Percentiles rank a stretch among this genome's conserved stretches.
Conservation (phyloP, 1,140 invertebrate genomes). For the Laodelphax striatellus region DNA sequence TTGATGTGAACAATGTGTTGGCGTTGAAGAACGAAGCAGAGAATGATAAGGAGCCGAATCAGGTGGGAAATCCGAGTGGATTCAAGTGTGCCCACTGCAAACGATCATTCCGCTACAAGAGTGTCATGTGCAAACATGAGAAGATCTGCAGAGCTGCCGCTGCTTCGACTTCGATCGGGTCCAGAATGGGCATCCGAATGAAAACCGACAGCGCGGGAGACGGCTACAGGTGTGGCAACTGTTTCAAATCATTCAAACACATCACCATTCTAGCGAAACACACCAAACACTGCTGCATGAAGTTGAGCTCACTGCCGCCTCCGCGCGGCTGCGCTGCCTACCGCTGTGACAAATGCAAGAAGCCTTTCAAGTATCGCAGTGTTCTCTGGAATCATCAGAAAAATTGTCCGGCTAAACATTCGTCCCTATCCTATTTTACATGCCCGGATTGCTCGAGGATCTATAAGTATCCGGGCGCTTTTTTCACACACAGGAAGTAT, state of each 20-base stretch:
- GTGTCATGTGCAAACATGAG: conserved; percentile 12
- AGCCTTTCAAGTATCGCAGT: conserved; percentile 14
- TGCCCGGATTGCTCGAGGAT: conserved; percentile 64
- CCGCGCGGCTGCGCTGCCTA: conserved; percentile 9
- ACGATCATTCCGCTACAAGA: conserved; percentile 11
- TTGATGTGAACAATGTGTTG: too few species aligned
- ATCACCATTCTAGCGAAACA: conserved; percentile 7
- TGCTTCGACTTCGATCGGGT: too few species aligned
- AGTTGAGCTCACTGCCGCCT: conserved; percentile 1
- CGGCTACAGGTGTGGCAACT: background rate
- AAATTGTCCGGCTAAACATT: conserved; percentile 19
- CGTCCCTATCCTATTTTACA: background rate
- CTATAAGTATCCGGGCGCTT: conserved; percentile 58
- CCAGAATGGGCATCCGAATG: too few species aligned
- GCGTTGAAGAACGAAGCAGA: too few species aligned
- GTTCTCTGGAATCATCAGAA: conserved; percentile 13
- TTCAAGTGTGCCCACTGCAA: background rate
- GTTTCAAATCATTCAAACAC: background rate
- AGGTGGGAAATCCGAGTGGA: too few species aligned
- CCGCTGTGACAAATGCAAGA: conserved; percentile 7
- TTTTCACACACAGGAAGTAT: conserved; percentile 26
- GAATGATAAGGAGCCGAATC: too few species aligned
- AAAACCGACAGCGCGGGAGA: too few species aligned
- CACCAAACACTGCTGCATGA: conserved; percentile 10
- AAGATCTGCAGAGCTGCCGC: background rate